Percentiles rank a stretch among this genome's conserved stretches.
phyloP scores from a whole-genome alignment of 2,888 invertebrate species.

The Acrocyrtus sp. region DNA sequence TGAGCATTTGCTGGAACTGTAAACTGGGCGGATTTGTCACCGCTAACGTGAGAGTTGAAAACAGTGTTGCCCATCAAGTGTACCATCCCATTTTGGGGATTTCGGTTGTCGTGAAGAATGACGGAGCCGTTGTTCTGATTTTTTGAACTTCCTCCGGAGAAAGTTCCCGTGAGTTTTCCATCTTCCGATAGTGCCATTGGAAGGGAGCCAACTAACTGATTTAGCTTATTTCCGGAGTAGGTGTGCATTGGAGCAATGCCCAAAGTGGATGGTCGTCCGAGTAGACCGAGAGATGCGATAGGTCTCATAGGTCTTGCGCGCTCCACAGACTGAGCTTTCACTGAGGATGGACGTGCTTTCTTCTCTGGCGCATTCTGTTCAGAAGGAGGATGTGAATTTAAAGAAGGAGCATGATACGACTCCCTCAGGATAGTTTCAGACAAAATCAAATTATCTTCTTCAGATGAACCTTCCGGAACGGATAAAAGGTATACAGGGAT shows the following conservation, averaged over 20 bases:
- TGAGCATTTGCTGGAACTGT: not conserved
- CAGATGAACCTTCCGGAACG: not conserved
- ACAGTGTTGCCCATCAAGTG: slow-evolving; percentile 5
- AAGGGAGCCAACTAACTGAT: too few relatives aligned
- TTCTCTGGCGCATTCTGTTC: not conserved
- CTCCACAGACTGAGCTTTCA: too few relatives aligned
- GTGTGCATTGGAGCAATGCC: slow-evolving; percentile 22
- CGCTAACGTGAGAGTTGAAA: slow-evolving; percentile 18
- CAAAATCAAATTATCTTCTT: not conserved
- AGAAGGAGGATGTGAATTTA: not conserved
- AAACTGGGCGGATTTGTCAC: not conserved
- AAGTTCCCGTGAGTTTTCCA: slow-evolving; percentile 17
- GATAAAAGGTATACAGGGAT: too few relatives aligned
- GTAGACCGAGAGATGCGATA: too few relatives aligned
- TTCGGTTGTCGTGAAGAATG: not conserved
- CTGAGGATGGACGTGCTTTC: not conserved
- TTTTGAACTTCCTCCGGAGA: not conserved
- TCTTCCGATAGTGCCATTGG: slow-evolving; percentile 10
- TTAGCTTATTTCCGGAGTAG: slow-evolving; percentile 35
- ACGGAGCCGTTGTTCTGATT: slow-evolving; percentile 18
- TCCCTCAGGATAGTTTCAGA: not conserved
- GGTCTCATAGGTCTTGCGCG: slow-evolving; percentile 21
- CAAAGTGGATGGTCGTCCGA: slow-evolving; percentile 12
- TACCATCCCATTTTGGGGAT: slow-evolving; percentile 11
- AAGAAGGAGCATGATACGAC: not conserved